phyloP scores from a whole-genome alignment of 2,888 invertebrate genomes.

The Lepidocyrtoides sp. region DNA sequence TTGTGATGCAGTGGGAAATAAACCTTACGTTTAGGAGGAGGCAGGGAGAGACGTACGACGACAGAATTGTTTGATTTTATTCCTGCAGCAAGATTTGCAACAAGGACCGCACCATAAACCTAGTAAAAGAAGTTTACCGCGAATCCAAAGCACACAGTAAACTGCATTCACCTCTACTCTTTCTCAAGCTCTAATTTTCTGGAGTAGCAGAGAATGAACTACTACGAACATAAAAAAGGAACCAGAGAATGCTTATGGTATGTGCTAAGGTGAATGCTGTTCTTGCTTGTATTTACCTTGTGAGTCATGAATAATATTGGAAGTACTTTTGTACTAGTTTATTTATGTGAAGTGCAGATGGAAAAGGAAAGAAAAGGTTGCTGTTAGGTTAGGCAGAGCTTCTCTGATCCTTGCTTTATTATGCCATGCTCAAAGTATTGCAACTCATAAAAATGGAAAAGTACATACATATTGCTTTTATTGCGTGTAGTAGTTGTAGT shows the following conservation, averaged over 20 bases:
- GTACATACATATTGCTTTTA: too few species aligned
- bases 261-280: too few species aligned
- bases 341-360: conserved; percentile 6
- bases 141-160: background rate
- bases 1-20: background rate
- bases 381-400: too few species aligned
- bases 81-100: background rate
- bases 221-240: too few species aligned
- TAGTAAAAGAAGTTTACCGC: background rate
- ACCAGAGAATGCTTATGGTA: too few species aligned
- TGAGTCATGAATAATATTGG: too few species aligned
- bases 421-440: too few species aligned
- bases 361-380: background rate
- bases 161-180: background rate
- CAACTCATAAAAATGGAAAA: too few species aligned
- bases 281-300: too few species aligned
- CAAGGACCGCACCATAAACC: background rate
- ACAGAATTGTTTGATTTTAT: background rate
- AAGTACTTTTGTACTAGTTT: background rate
- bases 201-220: too few species aligned
- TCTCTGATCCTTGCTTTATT: too few species aligned
- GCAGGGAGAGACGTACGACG: background rate
- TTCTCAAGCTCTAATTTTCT: background rate
- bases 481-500: background rate
- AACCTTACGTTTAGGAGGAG: background rate